Conservation (phyloP, 2,797 vertebrate genomes). For the Parambassis ranga region DNA sequence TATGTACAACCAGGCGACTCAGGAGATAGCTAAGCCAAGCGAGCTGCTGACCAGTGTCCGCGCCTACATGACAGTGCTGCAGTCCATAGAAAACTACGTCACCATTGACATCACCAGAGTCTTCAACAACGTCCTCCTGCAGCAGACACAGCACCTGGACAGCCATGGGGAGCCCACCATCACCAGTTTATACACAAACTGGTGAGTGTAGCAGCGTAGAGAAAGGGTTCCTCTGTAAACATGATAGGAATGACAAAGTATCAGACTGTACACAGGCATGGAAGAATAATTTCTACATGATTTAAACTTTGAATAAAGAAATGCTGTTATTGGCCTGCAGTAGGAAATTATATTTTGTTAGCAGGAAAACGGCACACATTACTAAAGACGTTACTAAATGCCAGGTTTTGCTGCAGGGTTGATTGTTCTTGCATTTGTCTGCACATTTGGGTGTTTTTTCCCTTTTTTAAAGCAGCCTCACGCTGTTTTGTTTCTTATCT, state of each 20-base stretch:
- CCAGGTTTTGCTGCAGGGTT: too few relatives aligned
- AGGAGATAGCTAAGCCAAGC: slow-evolving; percentile 98
- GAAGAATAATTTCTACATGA: background rate
- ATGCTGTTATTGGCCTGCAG: too few relatives aligned
- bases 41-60: slow-evolving; percentile 96
- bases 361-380: rapidly evolving
- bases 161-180: slow-evolving; percentile 99
- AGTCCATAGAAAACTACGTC: slow-evolving; percentile 99
- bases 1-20: slow-evolving; percentile 99
- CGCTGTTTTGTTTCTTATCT: too few relatives aligned
- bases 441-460: background rate
- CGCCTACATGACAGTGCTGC: slow-evolving; percentile 98
- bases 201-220: too few relatives aligned
- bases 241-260: background rate
- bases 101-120: slow-evolving; percentile 99
- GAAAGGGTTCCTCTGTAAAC: rapidly evolving
- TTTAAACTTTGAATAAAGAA: too few relatives aligned
- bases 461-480: background rate
- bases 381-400: too few relatives aligned
- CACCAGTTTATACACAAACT: slow-evolving; percentile 98
- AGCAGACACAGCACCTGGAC: slow-evolving; percentile 99
- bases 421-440: background rate
- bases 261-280: rapidly evolving
- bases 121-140: slow-evolving; percentile 98
- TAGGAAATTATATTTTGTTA: too few relatives aligned